Evolutionary conservation across 2,113 vertebrate genomes (phyloP), one percentile per base, ranked within the genome.

Genomic region (Aleadryas rufinucha): DNA sequence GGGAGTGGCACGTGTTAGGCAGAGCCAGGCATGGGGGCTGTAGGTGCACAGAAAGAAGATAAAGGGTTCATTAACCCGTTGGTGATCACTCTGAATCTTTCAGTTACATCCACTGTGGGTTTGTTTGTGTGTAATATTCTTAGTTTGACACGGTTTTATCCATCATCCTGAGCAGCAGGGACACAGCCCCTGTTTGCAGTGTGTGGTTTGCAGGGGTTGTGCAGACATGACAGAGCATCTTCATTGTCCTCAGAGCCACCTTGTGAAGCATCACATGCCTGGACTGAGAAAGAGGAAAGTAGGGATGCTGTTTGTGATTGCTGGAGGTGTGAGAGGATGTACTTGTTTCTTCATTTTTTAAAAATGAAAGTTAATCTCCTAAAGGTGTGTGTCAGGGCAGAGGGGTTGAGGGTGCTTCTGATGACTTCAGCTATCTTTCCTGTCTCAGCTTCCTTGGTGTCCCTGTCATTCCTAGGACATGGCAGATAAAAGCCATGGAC

Each of bases 71-170:
- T 72, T 88, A 84, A 87, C 54, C 82, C 22, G 0, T 2, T 33
- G 44, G 17, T 70, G 68, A 49, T 31, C 39, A 2, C n/a, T 37
- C 15, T 39, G 30, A 28, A 19, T 41, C 42, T 42, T 33, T 31
- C 37, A 11, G 24, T 57, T 11, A 7, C 5, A 18, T 4, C 65
- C 13, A 2, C 41, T 16, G 0, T 30, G 33, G 39, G 1, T 63
- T 2, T 8, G 14, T 45, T 39, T 19, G 1, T 41, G 13, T 24
- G 15, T 10, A 30, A 2, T 35, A 2, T 16, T 31, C 0, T 1
- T 45, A 10, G 7, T 69, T 60, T 74, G 30, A 13, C 2, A 0
- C 12, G 60, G 19, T 19, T 84, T 87, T 50, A 4, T 39, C 33
- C 39, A 27, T 42, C 42, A 10, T 15, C 13, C 21, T 61, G 8